A percentile compares a stretch with the other conserved stretches of the same genome.
These are phyloP conservation scores for Stichodactyla mertensii DNA, from an alignment of 64 coral and sea anemone species.

Conservation along the genomic window DNA sequence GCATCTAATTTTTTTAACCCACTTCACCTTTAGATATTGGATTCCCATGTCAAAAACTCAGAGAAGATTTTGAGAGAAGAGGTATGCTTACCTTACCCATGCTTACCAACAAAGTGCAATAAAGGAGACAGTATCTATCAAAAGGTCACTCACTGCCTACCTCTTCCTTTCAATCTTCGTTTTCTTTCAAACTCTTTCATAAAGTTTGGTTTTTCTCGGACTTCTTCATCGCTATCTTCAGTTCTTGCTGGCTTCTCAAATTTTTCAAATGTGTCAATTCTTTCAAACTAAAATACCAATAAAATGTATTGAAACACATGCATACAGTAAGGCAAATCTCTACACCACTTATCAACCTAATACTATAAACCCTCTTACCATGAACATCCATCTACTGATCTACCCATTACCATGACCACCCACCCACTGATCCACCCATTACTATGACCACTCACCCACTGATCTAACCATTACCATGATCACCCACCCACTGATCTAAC, in stretches of 20 bases:
- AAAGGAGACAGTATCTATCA: background rate
- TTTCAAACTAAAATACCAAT: background rate
- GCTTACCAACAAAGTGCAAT: background rate
- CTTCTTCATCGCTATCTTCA: slow-evolving; percentile 11
- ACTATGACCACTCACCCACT: too few species aligned
- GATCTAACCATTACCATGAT: too few species aligned
- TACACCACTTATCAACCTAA: background rate
- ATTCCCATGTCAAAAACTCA: too few species aligned
- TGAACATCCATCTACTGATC: too few species aligned
- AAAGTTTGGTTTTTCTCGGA: slow-evolving; percentile 31
- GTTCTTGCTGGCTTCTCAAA: background rate
- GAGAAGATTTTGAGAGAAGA: too few species aligned
- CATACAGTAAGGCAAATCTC: background rate
- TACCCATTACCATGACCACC: too few species aligned
- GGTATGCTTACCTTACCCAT: background rate
- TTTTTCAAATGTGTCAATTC: slow-evolving; percentile 1
- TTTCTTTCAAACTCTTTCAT: slow-evolving; percentile 68
- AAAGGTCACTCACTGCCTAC: slow-evolving; percentile 4
- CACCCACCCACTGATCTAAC: too few species aligned
- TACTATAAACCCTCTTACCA: too few species aligned
- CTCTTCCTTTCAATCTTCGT: slow-evolving; percentile 22
- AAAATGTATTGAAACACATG: background rate
- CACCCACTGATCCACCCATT: too few species aligned
- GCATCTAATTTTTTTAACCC: too few species aligned
- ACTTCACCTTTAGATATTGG: too few species aligned